Conservation (phyloP, 2,113 vertebrate genomes). For the Megaptera novaeangliae region DNA sequence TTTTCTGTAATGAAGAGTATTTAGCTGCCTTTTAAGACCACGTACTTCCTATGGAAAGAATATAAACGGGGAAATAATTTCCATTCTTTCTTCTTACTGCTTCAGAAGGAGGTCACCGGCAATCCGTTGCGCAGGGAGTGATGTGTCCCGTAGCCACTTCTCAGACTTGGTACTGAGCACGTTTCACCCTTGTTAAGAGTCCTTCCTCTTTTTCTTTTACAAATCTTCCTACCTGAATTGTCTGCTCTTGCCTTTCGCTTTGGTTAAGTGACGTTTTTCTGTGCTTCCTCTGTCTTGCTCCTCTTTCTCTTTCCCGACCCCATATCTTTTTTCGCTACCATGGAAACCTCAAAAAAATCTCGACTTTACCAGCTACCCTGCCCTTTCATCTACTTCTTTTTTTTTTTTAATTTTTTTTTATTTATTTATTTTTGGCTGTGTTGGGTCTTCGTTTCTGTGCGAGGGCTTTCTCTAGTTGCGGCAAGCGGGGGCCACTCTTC, state of each 20-base stretch:
- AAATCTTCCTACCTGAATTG: neutral
- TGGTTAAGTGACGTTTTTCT: neutral
- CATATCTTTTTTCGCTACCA: neutral
- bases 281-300: neutral
- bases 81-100: neutral
- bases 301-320: neutral
- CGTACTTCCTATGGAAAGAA: constrained; percentile 31
- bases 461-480: too few species aligned
- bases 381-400: neutral
- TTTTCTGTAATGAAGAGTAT: constrained; percentile 34
- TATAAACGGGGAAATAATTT: constrained; percentile 6
- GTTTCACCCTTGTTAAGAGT: neutral
- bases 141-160: neutral
- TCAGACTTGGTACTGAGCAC: neutral
- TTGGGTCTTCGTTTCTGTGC: too few species aligned
- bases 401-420: too few species aligned
- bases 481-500: too few species aligned
- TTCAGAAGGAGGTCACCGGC: neutral
- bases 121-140: neutral
- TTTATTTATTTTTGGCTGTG: too few species aligned
- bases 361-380: neutral
- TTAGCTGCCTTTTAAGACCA: constrained; percentile 13
- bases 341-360: neutral
- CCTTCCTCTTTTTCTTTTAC: neutral
- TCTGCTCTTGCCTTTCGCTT: neutral